Conservation (phyloP, 2,797 vertebrate species). For the Benthosema pterotum region DNA sequence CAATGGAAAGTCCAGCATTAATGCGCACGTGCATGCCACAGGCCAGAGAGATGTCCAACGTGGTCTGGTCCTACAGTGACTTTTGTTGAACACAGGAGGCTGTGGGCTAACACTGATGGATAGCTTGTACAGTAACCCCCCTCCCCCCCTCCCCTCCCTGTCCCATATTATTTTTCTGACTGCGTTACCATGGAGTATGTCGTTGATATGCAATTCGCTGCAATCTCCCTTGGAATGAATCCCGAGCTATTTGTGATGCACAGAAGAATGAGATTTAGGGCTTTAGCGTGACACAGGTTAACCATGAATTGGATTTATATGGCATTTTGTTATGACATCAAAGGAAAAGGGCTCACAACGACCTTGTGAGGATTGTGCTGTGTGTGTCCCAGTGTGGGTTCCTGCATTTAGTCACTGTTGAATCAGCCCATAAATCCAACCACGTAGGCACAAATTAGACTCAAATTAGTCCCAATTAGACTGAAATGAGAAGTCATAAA, state of each 20-base stretch:
- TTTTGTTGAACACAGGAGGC: conserved; percentile 14
- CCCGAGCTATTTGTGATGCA: neutral
- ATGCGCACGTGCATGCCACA: conserved; percentile 9
- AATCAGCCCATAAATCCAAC: conserved; percentile 34
- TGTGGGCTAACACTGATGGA: conserved; percentile 18
- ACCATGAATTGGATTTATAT: neutral
- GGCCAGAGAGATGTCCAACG: conserved; percentile 8
- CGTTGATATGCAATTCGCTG: conserved; percentile 3
- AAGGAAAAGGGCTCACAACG: neutral
- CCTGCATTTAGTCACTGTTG: conserved; percentile 12
- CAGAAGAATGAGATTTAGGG: neutral
- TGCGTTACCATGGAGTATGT: conserved; percentile 6
- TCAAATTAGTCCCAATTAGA: conserved; percentile 44
- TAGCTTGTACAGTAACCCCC: conserved; percentile 3
- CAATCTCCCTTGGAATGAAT: neutral
- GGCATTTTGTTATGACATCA: neutral
- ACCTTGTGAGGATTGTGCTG: neutral
- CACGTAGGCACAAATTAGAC: conserved; percentile 30
- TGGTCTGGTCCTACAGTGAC: neutral
- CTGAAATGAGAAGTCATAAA: conserved; percentile 31
- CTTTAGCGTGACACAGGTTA: neutral
- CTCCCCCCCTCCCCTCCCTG: neutral
- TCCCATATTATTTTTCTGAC: conserved; percentile 14
- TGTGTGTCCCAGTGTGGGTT: neutral
- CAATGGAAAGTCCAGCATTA: too few species aligned